Evolutionary conservation across 2,113 vertebrate species (phyloP).

Genomic region (Gorsachius goisagi): DNA sequence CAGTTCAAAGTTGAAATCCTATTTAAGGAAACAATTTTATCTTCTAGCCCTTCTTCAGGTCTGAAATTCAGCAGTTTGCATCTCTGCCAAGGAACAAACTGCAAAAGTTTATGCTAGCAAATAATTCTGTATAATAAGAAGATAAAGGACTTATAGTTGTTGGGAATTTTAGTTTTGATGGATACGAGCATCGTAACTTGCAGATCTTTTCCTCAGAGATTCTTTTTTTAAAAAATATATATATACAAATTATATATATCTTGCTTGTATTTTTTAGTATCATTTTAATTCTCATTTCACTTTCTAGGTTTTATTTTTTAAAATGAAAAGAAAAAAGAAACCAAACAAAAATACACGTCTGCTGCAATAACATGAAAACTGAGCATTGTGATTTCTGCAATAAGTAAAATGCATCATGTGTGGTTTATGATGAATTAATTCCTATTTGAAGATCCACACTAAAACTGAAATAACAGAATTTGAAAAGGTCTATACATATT

Average conservation of each 20-base stretch:
- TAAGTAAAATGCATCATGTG: not conserved
- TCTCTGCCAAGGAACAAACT: not conserved
- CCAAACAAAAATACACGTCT: accelerated
- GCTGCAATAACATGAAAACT: not conserved
- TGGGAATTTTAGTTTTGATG: not conserved
- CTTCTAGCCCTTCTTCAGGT: not conserved
- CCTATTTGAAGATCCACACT: not conserved
- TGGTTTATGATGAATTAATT: not conserved
- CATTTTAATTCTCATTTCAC: not conserved
- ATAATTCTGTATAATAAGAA: not conserved
- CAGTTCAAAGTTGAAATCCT: not conserved
- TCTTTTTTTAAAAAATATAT: not conserved
- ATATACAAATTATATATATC: not conserved
- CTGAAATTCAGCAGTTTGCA: not conserved
- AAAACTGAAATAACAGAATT: not conserved
- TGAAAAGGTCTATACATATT: not conserved
- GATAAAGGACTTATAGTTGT: not conserved
- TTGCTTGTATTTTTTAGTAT: not conserved
- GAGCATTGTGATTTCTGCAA: not conserved
- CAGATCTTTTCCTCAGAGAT: not conserved
- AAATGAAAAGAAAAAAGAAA: not conserved
- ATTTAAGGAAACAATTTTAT: not conserved
- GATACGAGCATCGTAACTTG: not conserved
- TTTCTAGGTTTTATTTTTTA: not conserved
- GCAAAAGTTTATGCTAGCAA: not conserved